A percentile compares a stretch with the other conserved stretches of the same genome.
These are phyloP conservation scores for Oikopleura dioica DNA, from an alignment of 23 tunicate species.

Conservation along the genomic window DNA sequence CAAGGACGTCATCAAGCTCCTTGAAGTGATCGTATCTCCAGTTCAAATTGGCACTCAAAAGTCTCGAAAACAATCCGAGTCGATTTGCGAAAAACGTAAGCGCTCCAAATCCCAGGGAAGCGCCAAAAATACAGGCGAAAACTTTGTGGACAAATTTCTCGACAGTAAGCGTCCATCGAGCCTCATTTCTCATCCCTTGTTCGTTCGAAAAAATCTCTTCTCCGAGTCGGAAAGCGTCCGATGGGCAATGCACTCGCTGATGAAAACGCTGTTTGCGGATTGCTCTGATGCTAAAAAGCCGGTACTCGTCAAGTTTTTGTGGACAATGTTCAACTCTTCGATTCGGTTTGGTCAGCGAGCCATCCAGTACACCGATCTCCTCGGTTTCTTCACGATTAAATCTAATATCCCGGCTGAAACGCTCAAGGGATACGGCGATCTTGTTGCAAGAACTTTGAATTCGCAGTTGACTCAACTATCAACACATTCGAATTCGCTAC, in stretches of 20 bases:
- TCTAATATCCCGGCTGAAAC: neutral
- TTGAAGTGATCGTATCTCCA: neutral
- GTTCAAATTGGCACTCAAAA: too few relatives aligned
- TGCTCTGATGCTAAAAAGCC: neutral
- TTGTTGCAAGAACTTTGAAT: neutral
- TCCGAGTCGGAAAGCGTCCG: neutral
- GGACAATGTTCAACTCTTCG: neutral
- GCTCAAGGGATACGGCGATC: neutral
- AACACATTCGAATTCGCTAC: neutral
- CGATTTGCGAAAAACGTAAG: too few relatives aligned
- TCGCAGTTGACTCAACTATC: neutral
- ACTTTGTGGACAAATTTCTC: neutral
- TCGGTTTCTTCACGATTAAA: slow-evolving; percentile 54
- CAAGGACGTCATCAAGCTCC: neutral
- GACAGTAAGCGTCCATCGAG: neutral
- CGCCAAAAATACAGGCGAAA: neutral
- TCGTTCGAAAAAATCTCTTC: neutral
- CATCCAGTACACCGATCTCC: slow-evolving; percentile 55
- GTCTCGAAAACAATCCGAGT: too few relatives aligned
- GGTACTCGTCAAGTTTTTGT: neutral
- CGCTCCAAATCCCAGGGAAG: too few relatives aligned
- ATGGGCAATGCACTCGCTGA: neutral
- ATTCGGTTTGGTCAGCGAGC: slow-evolving; percentile 33
- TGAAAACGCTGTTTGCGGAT: neutral
- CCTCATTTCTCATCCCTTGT: neutral